phyloP scores from a whole-genome alignment of 2,888 invertebrate species.

The Agrotis segetum region DNA sequence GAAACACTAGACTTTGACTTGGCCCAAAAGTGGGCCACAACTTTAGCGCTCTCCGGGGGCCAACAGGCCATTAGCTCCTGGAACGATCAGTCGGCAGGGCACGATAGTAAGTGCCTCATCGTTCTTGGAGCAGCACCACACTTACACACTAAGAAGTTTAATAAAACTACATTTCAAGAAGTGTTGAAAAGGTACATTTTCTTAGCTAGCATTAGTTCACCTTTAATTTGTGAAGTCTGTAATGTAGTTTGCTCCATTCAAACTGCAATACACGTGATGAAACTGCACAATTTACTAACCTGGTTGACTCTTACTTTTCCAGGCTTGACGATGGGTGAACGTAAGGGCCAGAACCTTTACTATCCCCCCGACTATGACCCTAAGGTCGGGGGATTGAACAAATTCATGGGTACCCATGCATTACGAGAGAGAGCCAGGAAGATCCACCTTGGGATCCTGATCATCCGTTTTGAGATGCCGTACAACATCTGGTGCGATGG shows the following conservation, averaged over 20 bases:
- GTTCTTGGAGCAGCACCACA: no score
- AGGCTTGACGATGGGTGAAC: constrained; percentile 96
- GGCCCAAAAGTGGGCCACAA: no score
- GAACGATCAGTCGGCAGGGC: no score
- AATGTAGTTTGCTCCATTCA: not conserved
- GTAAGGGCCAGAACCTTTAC: constrained; percentile 99
- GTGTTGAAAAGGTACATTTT: constrained; percentile 19
- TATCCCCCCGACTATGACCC: constrained; percentile 99
- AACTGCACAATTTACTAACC: constrained; percentile 33
- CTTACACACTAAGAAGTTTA: no score
- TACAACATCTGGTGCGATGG: constrained; percentile 99
- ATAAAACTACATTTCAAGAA: not conserved
- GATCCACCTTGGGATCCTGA: constrained; percentile 98
- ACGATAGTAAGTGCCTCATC: no score
- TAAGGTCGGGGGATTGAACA: constrained; percentile 97
- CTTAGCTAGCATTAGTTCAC: not conserved
- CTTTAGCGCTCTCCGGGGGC: no score
- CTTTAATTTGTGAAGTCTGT: not conserved
- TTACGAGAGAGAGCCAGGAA: constrained; percentile 99
- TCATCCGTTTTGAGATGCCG: constrained; percentile 99
- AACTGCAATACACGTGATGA: not conserved
- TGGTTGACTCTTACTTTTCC: constrained; percentile 26
- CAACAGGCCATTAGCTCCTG: no score
- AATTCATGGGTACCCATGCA: constrained; percentile 98
- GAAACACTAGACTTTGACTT: no score